A percentile compares a stretch with the other conserved stretches of the same genome.
Conservation (phyloP, 2,113 vertebrate genomes). For the Phainopepla nitens region DNA sequence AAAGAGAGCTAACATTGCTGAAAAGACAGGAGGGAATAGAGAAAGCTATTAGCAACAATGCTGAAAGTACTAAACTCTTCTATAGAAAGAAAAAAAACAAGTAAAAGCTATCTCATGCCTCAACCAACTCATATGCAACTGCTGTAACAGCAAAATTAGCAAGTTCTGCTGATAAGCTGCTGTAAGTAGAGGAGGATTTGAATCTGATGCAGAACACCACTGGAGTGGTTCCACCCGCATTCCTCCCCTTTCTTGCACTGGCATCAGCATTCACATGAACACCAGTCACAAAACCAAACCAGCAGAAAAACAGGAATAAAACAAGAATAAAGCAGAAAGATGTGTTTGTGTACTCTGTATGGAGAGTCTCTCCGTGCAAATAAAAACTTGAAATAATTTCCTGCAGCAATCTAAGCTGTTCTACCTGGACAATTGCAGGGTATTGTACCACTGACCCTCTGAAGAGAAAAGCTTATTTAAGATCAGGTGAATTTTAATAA, state of each 20-base stretch:
- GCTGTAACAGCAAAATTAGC: not conserved
- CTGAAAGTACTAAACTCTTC: not conserved
- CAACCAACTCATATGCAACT: not conserved
- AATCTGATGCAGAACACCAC: not conserved
- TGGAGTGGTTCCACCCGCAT: rapidly evolving
- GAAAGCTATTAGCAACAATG: rapidly evolving
- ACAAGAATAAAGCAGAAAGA: not conserved
- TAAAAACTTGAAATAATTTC: not conserved
- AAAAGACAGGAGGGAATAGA: not conserved
- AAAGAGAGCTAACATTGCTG: rapidly evolving
- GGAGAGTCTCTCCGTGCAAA: not conserved
- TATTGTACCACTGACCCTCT: not conserved
- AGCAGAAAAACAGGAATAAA: not conserved
- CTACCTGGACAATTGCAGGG: not conserved
- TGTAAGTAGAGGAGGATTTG: rapidly evolving
- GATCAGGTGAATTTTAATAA: not conserved
- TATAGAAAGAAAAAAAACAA: not conserved
- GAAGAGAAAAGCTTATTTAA: not conserved
- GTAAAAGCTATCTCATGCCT: not conserved
- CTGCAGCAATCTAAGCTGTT: not conserved
- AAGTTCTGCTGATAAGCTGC: not conserved
- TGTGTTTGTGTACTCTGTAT: not conserved
- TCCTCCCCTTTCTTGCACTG: not conserved
- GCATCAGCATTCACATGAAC: not conserved
- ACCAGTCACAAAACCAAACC: not conserved